phyloP scores from a whole-genome alignment of 2,113 vertebrate genomes.

The Serinus canaria region DNA sequence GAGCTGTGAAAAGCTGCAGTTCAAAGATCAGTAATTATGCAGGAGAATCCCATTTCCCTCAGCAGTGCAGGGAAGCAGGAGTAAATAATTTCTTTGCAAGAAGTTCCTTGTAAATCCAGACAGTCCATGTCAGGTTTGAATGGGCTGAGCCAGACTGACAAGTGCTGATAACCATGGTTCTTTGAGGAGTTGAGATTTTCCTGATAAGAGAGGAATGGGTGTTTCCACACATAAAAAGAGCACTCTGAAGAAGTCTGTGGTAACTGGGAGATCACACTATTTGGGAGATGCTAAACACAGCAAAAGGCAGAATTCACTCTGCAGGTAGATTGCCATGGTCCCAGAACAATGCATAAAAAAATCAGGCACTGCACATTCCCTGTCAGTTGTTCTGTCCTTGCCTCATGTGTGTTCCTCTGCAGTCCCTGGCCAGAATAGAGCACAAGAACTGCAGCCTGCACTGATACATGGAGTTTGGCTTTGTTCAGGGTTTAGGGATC shows the following conservation, averaged over 20 bases:
- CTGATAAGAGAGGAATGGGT: background rate
- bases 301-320: background rate
- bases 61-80: background rate
- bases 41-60: background rate
- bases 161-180: background rate
- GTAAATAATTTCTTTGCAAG: background rate
- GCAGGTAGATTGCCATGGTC: background rate
- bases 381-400: background rate
- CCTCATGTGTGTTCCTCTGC: background rate
- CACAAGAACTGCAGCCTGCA: background rate
- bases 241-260: background rate
- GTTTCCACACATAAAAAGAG: background rate
- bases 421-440: background rate
- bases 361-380: background rate
- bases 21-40: conserved; percentile 17
- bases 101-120: background rate
- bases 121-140: background rate
- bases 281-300: background rate
- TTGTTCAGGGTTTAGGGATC: background rate
- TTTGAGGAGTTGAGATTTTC: background rate
- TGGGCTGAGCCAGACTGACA: background rate
- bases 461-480: background rate
- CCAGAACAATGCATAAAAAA: background rate
- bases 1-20: background rate
- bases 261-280: background rate